Evolutionary conservation across 2,113 vertebrate species (phyloP).

Genomic region (Conger conger): DNA sequence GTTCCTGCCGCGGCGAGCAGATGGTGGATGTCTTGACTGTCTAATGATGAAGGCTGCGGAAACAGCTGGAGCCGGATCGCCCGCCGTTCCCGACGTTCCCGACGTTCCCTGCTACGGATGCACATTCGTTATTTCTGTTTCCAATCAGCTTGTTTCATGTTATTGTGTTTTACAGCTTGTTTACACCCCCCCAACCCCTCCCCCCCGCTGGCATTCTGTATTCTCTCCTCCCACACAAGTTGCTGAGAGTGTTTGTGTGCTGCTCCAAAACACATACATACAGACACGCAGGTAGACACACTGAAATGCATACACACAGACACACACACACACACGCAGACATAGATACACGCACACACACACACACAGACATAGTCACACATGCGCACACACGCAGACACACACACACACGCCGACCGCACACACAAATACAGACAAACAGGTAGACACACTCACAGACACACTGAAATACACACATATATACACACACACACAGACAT

Average conservation of each 20-base stretch:
- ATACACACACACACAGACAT: too few species aligned
- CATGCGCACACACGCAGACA: too few species aligned
- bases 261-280: neutral
- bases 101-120: neutral
- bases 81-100: constrained; percentile 10
- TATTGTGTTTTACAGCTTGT: neutral
- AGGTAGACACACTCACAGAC: too few species aligned
- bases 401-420: too few species aligned
- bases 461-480: too few species aligned
- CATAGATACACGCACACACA: too few species aligned
- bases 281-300: too few species aligned
- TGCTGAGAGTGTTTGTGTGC: constrained; percentile 11
- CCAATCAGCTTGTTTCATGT: neutral
- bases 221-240: neutral
- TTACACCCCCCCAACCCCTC: neutral
- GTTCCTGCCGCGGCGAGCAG: constrained; percentile 40
- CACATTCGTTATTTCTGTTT: neutral
- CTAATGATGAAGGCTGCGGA: constrained; percentile 30
- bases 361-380: too few species aligned
- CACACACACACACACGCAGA: too few species aligned
- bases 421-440: too few species aligned
- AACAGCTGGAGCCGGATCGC: constrained; percentile 43
- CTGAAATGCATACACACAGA: too few species aligned
- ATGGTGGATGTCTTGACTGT: constrained; percentile 44
- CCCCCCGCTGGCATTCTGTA: neutral